Conservation (phyloP, 2,113 vertebrate species). For the Penelope pileata region DNA sequence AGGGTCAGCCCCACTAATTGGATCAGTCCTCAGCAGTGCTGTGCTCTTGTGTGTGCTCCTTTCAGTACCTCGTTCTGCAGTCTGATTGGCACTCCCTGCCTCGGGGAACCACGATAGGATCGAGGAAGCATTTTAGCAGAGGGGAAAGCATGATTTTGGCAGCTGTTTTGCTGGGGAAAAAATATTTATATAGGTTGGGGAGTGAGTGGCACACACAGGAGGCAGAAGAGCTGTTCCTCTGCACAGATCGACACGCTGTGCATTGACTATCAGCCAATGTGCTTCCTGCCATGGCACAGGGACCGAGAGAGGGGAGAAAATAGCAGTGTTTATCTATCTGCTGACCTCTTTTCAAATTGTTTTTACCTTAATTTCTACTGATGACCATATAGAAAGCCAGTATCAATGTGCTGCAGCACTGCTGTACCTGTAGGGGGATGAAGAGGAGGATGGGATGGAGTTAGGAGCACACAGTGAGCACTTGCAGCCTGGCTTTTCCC, state of each 20-base stretch:
- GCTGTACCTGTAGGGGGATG: fast-evolving
- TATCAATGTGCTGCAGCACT: background rate
- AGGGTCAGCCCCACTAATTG: slow-evolving; percentile 18
- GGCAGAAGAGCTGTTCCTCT: background rate
- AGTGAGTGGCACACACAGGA: background rate
- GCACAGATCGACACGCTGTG: background rate
- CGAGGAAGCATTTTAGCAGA: background rate
- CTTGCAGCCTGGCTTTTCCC: background rate
- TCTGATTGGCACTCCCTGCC: background rate
- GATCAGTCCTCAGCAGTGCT: slow-evolving; percentile 7
- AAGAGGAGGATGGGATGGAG: background rate
- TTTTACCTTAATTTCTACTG: background rate
- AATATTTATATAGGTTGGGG: background rate
- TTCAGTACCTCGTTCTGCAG: slow-evolving; percentile 26
- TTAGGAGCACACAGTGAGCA: background rate
- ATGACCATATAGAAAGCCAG: background rate
- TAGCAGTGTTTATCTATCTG: background rate
- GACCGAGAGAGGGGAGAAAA: background rate
- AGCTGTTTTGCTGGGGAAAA: background rate
- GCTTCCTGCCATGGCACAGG: background rate
- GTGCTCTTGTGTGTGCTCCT: background rate
- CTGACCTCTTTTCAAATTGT: background rate
- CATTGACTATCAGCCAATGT: background rate
- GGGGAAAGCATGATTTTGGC: background rate
- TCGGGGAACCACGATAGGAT: background rate